Evolutionary conservation across 2,113 vertebrate species (phyloP).

Genomic region (Ctenodactylus gundi): DNA sequence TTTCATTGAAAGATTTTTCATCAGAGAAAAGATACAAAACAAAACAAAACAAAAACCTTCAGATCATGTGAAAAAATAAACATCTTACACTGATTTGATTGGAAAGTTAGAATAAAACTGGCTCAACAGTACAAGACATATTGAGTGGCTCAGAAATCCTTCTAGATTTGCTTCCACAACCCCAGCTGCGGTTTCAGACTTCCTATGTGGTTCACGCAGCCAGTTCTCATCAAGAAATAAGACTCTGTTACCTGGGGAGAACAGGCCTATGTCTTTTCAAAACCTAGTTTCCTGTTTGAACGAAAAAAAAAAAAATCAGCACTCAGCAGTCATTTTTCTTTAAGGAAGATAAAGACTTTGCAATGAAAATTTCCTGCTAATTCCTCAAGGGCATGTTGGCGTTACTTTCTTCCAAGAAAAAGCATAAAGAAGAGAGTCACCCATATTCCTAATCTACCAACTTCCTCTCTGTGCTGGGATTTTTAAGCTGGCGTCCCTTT

Average conservation of each 20-base stretch:
- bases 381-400: constrained; percentile 5
- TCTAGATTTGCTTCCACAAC: constrained; percentile 23
- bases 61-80: not conserved
- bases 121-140: not conserved
- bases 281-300: constrained; percentile 46
- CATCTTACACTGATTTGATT: not conserved
- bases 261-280: not conserved
- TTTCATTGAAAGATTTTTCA: constrained; percentile 13
- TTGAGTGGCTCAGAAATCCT: constrained; percentile 33
- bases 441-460: constrained; percentile 33
- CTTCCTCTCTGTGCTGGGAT: constrained; percentile 22
- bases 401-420: constrained; percentile 51
- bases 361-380: constrained; percentile 57
- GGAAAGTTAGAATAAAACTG: constrained; percentile 47
- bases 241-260: not conserved
- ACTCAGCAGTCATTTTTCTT: not conserved
- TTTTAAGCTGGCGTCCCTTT: constrained; percentile 29
- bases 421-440: not conserved
- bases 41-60: not conserved
- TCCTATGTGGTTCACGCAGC: not conserved
- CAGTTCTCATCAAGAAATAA: constrained; percentile 57
- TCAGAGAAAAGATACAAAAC: not conserved
- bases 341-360: constrained; percentile 48
- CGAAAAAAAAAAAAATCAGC: not conserved
- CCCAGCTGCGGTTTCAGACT: constrained; percentile 26